Percentiles rank a stretch among this genome's conserved stretches.
phyloP scores from a whole-genome alignment of 2,113 vertebrate species.

The Pseudorectes ferrugineus region DNA sequence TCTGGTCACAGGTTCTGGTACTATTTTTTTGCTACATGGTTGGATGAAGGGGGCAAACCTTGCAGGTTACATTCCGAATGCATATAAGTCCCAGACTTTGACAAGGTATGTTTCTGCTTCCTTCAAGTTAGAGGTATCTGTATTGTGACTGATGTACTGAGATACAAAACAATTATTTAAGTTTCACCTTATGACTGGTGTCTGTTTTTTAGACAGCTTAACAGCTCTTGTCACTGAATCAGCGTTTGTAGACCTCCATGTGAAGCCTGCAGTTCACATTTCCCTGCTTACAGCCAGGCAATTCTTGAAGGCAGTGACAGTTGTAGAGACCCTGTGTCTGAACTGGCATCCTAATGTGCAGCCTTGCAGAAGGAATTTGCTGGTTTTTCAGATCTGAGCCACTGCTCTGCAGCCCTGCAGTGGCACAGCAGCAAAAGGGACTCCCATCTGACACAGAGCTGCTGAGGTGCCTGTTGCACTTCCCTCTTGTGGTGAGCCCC shows the following conservation, averaged over 20 bases:
- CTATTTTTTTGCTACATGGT: not conserved
- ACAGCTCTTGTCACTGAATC: not conserved
- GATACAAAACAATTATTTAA: not conserved
- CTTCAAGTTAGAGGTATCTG: not conserved
- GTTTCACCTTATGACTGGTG: not conserved
- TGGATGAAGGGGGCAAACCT: not conserved
- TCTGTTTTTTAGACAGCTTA: not conserved
- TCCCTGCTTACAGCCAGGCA: not conserved
- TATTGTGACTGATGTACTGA: not conserved
- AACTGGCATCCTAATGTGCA: not conserved
- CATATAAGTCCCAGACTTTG: not conserved
- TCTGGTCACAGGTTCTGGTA: not conserved
- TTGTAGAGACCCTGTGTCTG: not conserved
- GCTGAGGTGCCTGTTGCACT: not conserved
- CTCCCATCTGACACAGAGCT: fast-evolving
- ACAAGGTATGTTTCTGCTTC: not conserved
- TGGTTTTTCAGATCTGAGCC: not conserved
- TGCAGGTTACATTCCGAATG: not conserved
- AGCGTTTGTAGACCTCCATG: not conserved
- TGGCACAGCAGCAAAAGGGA: not conserved
- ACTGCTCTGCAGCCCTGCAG: not conserved
- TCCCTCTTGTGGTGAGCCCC: not conserved
- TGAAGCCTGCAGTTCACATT: not conserved
- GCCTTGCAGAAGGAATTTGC: not conserved
- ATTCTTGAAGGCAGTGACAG: not conserved